A percentile compares a stretch with the other conserved stretches of the same genome.
Conservation (phyloP, 2,888 invertebrate genomes). For the Sipha maydis region DNA sequence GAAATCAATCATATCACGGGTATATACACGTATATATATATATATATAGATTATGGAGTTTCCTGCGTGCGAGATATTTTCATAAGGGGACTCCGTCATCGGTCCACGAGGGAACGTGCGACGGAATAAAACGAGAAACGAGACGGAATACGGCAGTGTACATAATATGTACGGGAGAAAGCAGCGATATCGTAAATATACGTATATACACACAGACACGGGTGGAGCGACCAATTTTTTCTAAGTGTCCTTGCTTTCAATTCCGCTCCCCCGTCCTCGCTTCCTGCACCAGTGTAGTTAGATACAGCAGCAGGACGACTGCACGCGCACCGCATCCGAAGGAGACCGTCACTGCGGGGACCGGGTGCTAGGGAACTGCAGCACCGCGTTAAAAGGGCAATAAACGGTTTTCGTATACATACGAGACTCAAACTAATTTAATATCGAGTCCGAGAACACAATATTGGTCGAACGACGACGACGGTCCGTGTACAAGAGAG, state of each 20-base stretch:
- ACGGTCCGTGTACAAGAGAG: neutral
- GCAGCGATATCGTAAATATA: no score
- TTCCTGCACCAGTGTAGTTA: no score
- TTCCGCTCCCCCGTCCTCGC: neutral
- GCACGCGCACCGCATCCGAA: no score
- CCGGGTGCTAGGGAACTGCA: neutral
- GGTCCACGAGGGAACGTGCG: neutral
- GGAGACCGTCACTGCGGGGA: neutral
- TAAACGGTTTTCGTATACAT: constrained; percentile 34
- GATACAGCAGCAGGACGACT: no score
- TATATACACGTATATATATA: neutral
- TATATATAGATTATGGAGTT: neutral
- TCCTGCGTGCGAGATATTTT: neutral
- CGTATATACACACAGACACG: neutral
- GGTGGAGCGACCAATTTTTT: constrained; percentile 25
- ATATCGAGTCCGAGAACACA: constrained; percentile 24
- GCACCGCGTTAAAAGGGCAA: constrained; percentile 31
- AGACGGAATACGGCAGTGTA: neutral
- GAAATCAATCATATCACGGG: constrained; percentile 1
- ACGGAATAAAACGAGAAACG: neutral
- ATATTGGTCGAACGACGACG: neutral
- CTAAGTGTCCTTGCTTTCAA: neutral
- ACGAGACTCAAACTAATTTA: constrained; percentile 41
- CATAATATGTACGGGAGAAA: no score
- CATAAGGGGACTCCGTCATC: no score